Percentiles rank a stretch among this genome's conserved stretches.
phyloP scores from a whole-genome alignment of 2,113 vertebrate species.

The Stercorarius parasiticus region DNA sequence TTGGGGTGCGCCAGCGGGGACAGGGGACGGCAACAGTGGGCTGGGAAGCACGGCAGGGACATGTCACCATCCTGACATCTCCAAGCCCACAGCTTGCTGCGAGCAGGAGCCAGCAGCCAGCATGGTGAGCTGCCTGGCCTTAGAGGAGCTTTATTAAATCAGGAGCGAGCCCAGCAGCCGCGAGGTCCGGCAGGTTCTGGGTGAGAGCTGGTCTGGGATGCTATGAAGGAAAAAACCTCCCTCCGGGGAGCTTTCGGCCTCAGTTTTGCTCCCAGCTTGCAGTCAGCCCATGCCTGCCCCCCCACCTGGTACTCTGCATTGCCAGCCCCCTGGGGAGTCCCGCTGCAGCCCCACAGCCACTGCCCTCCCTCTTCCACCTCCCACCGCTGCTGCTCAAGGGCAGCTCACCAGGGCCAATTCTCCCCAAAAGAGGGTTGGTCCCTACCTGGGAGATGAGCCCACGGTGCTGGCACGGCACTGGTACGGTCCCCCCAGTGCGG shows the following conservation, averaged over 20 bases:
- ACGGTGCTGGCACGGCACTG: fast-evolving
- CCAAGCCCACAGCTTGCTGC: background rate
- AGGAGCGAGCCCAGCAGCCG: fast-evolving
- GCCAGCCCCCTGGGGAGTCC: fast-evolving
- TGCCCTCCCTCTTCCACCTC: background rate
- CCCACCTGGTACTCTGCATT: background rate
- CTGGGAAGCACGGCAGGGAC: background rate
- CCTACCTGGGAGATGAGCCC: background rate
- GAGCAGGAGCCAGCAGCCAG: background rate
- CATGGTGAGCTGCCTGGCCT: fast-evolving
- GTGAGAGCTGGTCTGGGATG: background rate
- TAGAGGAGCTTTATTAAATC: background rate
- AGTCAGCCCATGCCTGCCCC: fast-evolving
- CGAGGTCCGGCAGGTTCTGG: background rate
- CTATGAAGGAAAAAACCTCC: fast-evolving
- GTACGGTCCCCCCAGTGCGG: fast-evolving
- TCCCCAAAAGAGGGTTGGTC: fast-evolving
- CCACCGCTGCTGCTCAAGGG: too few relatives aligned
- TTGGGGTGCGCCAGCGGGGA: background rate
- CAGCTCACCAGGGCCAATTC: fast-evolving
- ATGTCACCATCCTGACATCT: background rate
- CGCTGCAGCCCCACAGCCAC: fast-evolving
- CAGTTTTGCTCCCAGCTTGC: background rate
- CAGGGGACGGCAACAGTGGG: background rate
- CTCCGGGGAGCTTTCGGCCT: fast-evolving